Base-by-base conservation (phyloP, 2,113 vertebrate species). In the Ornithorhynchus anatinus region DNA sequence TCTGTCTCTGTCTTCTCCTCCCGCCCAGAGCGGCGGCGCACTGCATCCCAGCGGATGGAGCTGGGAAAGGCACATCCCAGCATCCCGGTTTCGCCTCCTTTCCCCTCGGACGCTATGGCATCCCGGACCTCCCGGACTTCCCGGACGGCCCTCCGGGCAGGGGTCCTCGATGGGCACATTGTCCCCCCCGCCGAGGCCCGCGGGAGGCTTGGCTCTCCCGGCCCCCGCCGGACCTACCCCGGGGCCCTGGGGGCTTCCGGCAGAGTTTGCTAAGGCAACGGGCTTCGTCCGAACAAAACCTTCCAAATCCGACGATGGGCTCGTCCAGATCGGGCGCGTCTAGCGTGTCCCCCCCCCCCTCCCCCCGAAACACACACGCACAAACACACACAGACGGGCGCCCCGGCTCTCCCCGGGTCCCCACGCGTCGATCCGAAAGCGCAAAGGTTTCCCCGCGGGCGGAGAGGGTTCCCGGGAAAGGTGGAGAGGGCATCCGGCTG, bases 31-130 rank as follows among this genome's bases (percentile, higher is more conserved):
- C 76, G 25, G 80, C 72, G 39, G 80, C 68, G 69, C 84, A 82
- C 75, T 72, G 86, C 89, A 78, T 69, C 88, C 90, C 87, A 88
- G 90, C 61, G 90, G 90, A 71, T 68, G 51, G 44, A 69, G 20
- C 20, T 9, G 19, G 27, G 76, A 80, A 88, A 14, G 52, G 65
- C 89, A 84, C 23, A 59, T 51, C 47, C 31, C 15, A 23, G 16
- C 4, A 50, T 23, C 47, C 47, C 15, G 25, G 25, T 23, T 50
- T 50, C 25, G 25, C 47, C 25, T 27, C 31, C 47, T 29, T 10
- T 29, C 25, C 15, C 23, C 47, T 27, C 19, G 47, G 23, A 23
- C 19, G 23, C 1, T 14, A 50, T 14, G 47, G 47, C 47, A 27
- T 27, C 14, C 47, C 47, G 25, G 47, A 27, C 47, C 31, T n/a